Base-by-base conservation (phyloP, 2,888 invertebrate genomes). In the Clepsis dumicolana region DNA sequence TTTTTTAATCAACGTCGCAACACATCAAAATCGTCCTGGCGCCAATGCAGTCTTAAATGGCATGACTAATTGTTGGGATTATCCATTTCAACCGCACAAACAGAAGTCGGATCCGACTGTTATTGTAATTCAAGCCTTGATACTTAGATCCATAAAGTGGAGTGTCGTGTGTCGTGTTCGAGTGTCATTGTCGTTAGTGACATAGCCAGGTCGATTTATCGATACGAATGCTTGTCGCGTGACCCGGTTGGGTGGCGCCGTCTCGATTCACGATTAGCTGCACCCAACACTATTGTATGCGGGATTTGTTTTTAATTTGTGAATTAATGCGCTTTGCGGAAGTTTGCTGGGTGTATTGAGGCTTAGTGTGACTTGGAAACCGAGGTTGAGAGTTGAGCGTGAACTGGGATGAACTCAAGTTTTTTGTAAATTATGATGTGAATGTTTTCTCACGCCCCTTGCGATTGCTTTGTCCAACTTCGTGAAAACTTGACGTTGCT, bases 221-320 rank as follows among this genome's bases (percentile, higher is more conserved):
- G 86, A 86, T 81, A 83, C 80, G 81, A 78, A 79, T 79, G 80
- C 76, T 74, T 79, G 80, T 74, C 83, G 75, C 82, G 83, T 80
- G 79, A 77, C 79, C 79, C 65, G 74, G 73, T 75, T 82, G 85
- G 76, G 73, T 74, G 85, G 85, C 86, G 89, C 86, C 86, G 83
- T 80, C 83, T 81, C 81, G 79, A 85, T 85, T 80, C 79, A 80
- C 85, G 80, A 87, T 86, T 84, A 84, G 79, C 79, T 75, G 75
- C 82, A 81, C 84, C 82, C 89, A 86, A 87, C 89, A 86, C 90
- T 90, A 90, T 88, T 89, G 85, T 89, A 80, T 61, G 63, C 44
- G 60, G 63, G 60, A 54, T 54, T 70, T 64, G 64, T 35, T 54
- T 64, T 64, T 69, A 54, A 64, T 64, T 48, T 54, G 64, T 60